A percentile compares a stretch with the other conserved stretches of the same genome.
Conservation (phyloP, 2,888 invertebrate species). For the Lampropteryx suffumata region DNA sequence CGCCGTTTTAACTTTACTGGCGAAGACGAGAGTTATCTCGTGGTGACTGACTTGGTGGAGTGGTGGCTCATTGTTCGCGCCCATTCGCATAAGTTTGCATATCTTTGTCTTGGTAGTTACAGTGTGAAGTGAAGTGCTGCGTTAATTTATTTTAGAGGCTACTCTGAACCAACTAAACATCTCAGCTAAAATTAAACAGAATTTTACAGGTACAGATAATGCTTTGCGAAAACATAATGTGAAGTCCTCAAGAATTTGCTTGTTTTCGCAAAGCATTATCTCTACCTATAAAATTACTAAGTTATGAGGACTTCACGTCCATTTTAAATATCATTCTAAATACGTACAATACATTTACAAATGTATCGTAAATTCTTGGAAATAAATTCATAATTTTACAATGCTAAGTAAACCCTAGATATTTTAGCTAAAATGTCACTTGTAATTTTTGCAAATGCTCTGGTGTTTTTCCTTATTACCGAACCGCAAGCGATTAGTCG, state of each 20-base stretch:
- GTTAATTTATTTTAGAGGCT: constrained; percentile 8
- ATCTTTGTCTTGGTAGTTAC: constrained; percentile 22
- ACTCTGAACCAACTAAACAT: constrained; percentile 1
- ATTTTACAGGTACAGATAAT: background rate
- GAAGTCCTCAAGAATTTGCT: no score
- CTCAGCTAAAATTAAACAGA: constrained; percentile 1
- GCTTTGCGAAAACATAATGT: no score
- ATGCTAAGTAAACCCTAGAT: constrained; percentile 12
- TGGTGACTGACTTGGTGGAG: constrained; percentile 26
- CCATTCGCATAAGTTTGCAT: constrained; percentile 21
- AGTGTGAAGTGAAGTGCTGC: constrained; percentile 11
- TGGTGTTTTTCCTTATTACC: constrained; percentile 34
- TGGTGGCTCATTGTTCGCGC: constrained; percentile 33
- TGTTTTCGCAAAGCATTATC: no score
- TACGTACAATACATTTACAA: no score
- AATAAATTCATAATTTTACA: constrained; percentile 8
- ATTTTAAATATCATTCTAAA: no score
- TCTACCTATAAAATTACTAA: no score
- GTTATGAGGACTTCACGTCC: no score
- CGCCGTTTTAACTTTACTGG: constrained; percentile 41
- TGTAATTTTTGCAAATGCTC: constrained; percentile 30
- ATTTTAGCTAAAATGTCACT: constrained; percentile 29
- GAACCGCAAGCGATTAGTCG: constrained; percentile 35
- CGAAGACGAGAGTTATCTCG: constrained; percentile 35
- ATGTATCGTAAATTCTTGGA: background rate